Conservation (phyloP, 1,140 invertebrate genomes). For the Dreissena polymorpha region DNA sequence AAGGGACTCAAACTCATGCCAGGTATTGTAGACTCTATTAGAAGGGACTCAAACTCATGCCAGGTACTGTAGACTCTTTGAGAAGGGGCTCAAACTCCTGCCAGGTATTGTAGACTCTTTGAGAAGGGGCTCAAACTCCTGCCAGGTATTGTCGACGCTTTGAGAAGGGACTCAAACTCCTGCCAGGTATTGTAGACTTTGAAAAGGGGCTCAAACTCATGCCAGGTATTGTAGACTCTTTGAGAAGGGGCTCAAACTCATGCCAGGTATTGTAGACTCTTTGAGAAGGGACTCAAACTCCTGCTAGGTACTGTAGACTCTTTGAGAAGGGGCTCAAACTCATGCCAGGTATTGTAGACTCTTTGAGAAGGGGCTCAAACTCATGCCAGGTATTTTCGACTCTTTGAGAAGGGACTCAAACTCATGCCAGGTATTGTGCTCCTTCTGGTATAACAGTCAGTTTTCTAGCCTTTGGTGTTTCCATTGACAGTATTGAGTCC, state of each 20-base stretch:
- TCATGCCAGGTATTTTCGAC: too few relatives aligned
- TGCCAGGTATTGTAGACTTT: too few relatives aligned
- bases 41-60: slow-evolving; percentile 90
- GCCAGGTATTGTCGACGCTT: too few relatives aligned
- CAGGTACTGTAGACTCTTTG: slow-evolving; percentile 90
- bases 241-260: slow-evolving; percentile 91
- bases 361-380: slow-evolving; percentile 92
- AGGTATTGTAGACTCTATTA: slow-evolving; percentile 91
- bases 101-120: slow-evolving; percentile 89
- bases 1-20: slow-evolving; percentile 91
- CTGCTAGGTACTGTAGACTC: too few relatives aligned
- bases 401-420: slow-evolving; percentile 94
- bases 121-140: slow-evolving; percentile 91
- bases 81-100: slow-evolving; percentile 91
- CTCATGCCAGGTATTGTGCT: slow-evolving; percentile 60
- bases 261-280: too few relatives aligned
- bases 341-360: too few relatives aligned
- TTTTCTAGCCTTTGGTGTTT: too few relatives aligned
- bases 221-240: too few relatives aligned
- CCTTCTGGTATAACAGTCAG: too few relatives aligned
- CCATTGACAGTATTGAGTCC: too few relatives aligned
- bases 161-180: slow-evolving; percentile 91
- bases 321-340: slow-evolving; percentile 93
- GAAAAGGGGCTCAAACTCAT: slow-evolving; percentile 91
- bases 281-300: slow-evolving; percentile 91